These are phyloP conservation scores for Apeira syringaria DNA, from an alignment of 2,888 invertebrate genomes.

Conservation along the genomic window DNA sequence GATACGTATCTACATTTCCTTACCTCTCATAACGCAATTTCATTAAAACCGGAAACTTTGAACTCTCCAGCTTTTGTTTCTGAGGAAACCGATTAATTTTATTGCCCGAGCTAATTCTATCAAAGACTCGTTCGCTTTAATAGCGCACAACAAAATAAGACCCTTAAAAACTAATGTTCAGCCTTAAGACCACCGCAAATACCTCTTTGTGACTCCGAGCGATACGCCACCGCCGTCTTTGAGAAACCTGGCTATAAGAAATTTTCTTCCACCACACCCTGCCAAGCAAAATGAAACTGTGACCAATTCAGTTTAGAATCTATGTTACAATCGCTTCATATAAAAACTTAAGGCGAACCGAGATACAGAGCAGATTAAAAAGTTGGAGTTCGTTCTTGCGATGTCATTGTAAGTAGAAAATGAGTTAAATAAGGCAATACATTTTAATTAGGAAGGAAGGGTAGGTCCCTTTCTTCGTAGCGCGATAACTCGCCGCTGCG, in stretches of 20 bases:
- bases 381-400: slow-evolving; percentile 79
- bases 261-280: slow-evolving; percentile 45
- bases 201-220: slow-evolving; percentile 79
- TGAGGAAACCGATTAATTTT: slow-evolving; percentile 69
- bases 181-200: slow-evolving; percentile 80
- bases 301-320: slow-evolving; percentile 17
- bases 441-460: slow-evolving; percentile 81
- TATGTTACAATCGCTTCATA: slow-evolving; percentile 20
- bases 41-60: slow-evolving; percentile 27
- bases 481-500: slow-evolving; percentile 76
- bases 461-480: slow-evolving; percentile 77
- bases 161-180: slow-evolving; percentile 82
- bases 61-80: slow-evolving; percentile 39
- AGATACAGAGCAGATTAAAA: slow-evolving; percentile 77
- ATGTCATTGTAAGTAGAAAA: slow-evolving; percentile 82
- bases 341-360: slow-evolving; percentile 58
- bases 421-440: slow-evolving; percentile 84
- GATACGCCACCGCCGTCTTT: slow-evolving; percentile 57
- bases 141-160: slow-evolving; percentile 79
- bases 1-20: too few relatives aligned
- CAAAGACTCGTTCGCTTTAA: slow-evolving; percentile 72
- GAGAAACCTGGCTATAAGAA: slow-evolving; percentile 62
- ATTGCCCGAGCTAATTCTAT: slow-evolving; percentile 78
- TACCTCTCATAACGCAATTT: slow-evolving; percentile 29
- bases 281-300: slow-evolving; percentile 35